Base-by-base conservation (phyloP, 2,113 vertebrate genomes). In the Rhea americana region DNA sequence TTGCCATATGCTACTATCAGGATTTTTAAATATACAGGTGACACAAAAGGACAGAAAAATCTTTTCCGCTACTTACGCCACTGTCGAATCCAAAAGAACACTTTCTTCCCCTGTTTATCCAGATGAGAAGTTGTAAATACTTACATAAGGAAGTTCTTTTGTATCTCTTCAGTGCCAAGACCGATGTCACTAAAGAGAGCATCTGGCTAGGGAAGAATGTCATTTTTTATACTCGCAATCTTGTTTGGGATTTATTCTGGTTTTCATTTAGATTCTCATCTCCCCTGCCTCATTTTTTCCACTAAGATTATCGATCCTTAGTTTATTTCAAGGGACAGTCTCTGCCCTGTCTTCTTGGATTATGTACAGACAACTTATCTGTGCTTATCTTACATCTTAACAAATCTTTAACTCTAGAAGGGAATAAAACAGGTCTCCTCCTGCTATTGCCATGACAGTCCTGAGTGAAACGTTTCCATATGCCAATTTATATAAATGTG, bases 191-290 rank as follows among this genome's bases (percentile, higher is more conserved):
- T 79, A 41, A 76, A 72, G 11, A 76, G n/a, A 76, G 17, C 7
- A 41, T 76, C 22, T 75, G 48, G 2, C 9, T 80, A 20, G 9
- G 12, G 16, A 80, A 73, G n/a, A 88, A 68, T 37, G 13, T 2
- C 5, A 26, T 45, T 88, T 37, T 87, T 85, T 68, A 30, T 59
- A 48, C 5, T 50, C 9, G 53, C 25, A 50, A 8, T 9, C 22
- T 91, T 79, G 8, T 75, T 62, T 79, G 17, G 30, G 37, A 79
- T 90, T 87, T 93, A 55, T 85, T 55, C 21, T 0, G 1, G 8
- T 10, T 82, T 93, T 90, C 43, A 50, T 93, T 75, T 82, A 85
- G 48, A 92, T 85, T 76, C 30, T 88, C 50, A 73, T 76, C 51
- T 82, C 39, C 7, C 10, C 24, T 68, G 15, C 5, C 4, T 90